A percentile compares a stretch with the other conserved stretches of the same genome.
Evolutionary conservation across 2,888 invertebrate species (phyloP).

Genomic region (Globia sparganii): DNA sequence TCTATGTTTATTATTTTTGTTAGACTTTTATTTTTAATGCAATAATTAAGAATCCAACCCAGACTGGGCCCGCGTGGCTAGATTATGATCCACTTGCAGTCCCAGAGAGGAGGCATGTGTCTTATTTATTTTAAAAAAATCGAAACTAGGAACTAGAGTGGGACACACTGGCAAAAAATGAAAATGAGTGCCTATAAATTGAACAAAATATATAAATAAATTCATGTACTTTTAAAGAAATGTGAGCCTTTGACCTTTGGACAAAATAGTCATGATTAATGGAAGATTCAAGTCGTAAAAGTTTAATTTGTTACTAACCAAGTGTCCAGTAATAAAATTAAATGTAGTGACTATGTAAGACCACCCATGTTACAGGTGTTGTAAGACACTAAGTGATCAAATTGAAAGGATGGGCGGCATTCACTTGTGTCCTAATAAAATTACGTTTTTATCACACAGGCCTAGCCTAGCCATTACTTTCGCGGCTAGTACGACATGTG

Average conservation of each 20-base stretch:
- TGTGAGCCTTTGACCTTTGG: neutral
- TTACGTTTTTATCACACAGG: constrained; percentile 27
- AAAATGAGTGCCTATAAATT: neutral
- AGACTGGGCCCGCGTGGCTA: neutral
- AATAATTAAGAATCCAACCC: neutral
- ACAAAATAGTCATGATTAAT: neutral
- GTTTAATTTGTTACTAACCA: neutral
- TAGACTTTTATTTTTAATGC: neutral
- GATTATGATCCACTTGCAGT: neutral
- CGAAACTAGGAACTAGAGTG: neutral
- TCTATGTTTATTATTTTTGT: neutral
- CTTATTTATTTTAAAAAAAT: neutral
- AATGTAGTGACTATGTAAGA: neutral
- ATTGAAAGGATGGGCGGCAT: constrained; percentile 37
- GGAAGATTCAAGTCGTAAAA: neutral
- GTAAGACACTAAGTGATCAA: constrained; percentile 31
- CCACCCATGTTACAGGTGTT: constrained; percentile 34
- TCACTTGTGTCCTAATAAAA: constrained; percentile 47
- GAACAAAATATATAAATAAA: no score
- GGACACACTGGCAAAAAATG: neutral
- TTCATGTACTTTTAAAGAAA: neutral
- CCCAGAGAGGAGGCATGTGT: no score
- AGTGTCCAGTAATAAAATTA: constrained; percentile 28
- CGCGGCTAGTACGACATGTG: neutral
- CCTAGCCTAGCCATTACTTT: constrained; percentile 3